These are phyloP conservation scores for Darevskia mixta DNA, from an alignment of 2,797 vertebrate genomes.

Conservation along the genomic window DNA sequence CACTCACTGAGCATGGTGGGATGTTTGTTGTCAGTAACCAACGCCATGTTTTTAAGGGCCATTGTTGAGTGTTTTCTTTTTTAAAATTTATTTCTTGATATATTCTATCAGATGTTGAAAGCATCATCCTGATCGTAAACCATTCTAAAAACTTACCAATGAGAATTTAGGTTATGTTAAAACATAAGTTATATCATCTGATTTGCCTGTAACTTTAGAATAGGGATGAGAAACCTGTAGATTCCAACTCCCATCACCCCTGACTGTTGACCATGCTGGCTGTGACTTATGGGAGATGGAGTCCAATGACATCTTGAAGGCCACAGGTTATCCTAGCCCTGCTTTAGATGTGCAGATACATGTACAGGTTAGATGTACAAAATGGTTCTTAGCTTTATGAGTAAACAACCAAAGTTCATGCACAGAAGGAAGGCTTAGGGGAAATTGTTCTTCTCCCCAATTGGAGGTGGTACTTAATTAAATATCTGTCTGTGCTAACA, in stretches of 20 bases:
- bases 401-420: slow-evolving; percentile 3
- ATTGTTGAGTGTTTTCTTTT: background rate
- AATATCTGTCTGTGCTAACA: background rate
- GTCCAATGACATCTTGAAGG: no score
- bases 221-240: background rate
- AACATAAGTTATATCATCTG: background rate
- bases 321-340: no score
- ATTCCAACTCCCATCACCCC: no score
- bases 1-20: background rate
- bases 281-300: no score
- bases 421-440: slow-evolving; percentile 4
- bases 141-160: background rate
- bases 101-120: slow-evolving; percentile 33
- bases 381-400: background rate
- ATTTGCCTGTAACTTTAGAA: slow-evolving; percentile 23
- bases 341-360: no score
- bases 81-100: background rate
- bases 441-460: slow-evolving; percentile 1
- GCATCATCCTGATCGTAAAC: slow-evolving; percentile 22
- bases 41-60: background rate
- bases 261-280: no score
- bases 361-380: no score
- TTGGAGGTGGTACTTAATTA: background rate
- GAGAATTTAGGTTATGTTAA: slow-evolving; percentile 3
- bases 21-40: slow-evolving; percentile 24